These are phyloP conservation scores for Amblyornis subalaris DNA, from an alignment of 2,113 vertebrate species.

Conservation along the genomic window DNA sequence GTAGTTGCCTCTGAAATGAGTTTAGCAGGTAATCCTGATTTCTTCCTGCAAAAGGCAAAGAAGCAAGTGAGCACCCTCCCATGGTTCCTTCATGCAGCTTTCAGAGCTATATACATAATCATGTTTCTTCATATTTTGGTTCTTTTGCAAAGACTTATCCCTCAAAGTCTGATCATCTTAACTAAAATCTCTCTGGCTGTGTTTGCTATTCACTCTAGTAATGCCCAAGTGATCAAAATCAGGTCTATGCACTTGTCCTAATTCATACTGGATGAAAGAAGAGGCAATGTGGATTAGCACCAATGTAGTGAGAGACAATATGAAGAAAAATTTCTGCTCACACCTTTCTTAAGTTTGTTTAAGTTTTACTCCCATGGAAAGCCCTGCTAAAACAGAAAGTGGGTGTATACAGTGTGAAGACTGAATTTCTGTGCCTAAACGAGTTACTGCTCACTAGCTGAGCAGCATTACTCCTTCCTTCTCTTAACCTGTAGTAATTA, in stretches of 20 bases:
- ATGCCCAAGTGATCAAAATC: background rate
- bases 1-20: background rate
- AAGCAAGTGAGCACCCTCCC: background rate
- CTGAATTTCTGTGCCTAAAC: background rate
- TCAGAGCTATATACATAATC: background rate
- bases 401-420: accelerated
- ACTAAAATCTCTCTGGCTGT: background rate
- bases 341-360: background rate
- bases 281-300: background rate
- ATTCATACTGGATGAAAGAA: background rate
- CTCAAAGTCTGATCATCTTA: background rate
- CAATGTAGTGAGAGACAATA: background rate
- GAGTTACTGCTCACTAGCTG: background rate
- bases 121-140: background rate
- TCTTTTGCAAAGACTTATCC: background rate
- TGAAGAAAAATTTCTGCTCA: background rate
- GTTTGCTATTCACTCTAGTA: background rate
- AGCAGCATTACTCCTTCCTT: background rate
- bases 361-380: background rate
- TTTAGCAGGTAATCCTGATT: background rate
- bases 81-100: background rate
- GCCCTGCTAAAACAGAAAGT: background rate
- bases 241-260: background rate
- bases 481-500: background rate
- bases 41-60: background rate